Evolutionary conservation across 2,888 invertebrate species (phyloP), one percentile per base, ranked within the genome.

Genomic region (Ichneumoninae sp.): DNA sequence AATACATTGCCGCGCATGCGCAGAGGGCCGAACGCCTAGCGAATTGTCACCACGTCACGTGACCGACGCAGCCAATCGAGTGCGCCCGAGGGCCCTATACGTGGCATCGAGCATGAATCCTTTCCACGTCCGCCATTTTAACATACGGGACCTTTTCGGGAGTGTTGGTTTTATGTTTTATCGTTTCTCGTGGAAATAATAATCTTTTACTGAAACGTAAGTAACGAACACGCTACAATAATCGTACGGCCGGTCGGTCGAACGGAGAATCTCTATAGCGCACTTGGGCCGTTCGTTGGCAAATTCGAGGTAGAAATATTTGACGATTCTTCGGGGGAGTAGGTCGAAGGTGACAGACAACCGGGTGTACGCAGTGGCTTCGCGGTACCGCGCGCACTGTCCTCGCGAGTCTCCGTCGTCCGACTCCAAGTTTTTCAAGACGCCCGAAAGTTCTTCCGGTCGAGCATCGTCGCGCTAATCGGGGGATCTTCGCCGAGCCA

Each of bases 121-220:
- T 95, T 95, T 96, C 95, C 95, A 96, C 96, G 96, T 96, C 96
- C 96, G 96, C 96, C 97, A 97, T 97, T 96, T 97, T 97, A 96
- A 96, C 96, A 96, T 96, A 95, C 95, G 96, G 95, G 95, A 95
- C 95, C 95, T 95, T 95, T 94, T 94, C 93, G 95, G 95, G 95
- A 95, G 96, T 95, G 95, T 95, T 95, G 95, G 94, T 95, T 95
- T 95, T 95, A 95, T 96, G 95, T 96, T 95, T 95, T 95, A 95
- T 95, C 95, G 95, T 96, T 96, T 96, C 95, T 95, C 94, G 95
- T 94, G 94, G 94, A 63, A 95, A 94, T 83, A 94, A 94, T 94
- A 92, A 92, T 92, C 92, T 93, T 94, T 93, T 93, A 93, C 92
- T 92, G 92, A 93, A 92, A 93, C 92, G 94, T 94, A 94, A 94